phyloP scores from a whole-genome alignment of 2,113 vertebrate species.

The Onychostoma macrolepis region DNA sequence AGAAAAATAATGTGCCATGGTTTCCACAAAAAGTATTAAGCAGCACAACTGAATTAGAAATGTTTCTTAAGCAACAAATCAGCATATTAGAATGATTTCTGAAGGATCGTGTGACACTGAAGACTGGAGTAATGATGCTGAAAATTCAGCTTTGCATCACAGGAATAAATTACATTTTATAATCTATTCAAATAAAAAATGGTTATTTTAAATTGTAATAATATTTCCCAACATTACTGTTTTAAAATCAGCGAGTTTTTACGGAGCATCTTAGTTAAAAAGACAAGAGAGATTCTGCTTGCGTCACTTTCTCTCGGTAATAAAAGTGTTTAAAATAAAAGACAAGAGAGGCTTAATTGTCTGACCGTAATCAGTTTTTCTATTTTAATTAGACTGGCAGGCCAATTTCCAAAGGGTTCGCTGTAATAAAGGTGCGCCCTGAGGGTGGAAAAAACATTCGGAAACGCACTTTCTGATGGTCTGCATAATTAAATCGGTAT shows the following conservation, averaged over 20 bases:
- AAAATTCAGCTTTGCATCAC: too few relatives aligned
- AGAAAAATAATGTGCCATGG: not conserved
- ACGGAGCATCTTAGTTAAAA: not conserved
- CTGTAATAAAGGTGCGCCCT: slow-evolving; percentile 26
- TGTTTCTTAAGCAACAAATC: too few relatives aligned
- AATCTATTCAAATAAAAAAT: not conserved
- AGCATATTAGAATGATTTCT: too few relatives aligned
- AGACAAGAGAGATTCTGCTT: not conserved
- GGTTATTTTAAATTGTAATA: not conserved
- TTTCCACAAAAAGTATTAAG: not conserved
- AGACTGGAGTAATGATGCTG: too few relatives aligned
- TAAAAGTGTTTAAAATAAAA: slow-evolving; percentile 21
- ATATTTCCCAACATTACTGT: not conserved
- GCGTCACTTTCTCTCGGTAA: not conserved
- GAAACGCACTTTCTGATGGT: slow-evolving; percentile 38
- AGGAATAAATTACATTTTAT: not conserved
- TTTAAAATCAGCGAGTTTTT: not conserved
- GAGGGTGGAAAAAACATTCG: slow-evolving; percentile 22
- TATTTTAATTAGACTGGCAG: slow-evolving; percentile 55
- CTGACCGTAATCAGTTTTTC: slow-evolving; percentile 57
- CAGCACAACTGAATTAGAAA: not conserved
- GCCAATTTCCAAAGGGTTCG: slow-evolving; percentile 37
- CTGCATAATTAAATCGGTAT: slow-evolving; percentile 52
- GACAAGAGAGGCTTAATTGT: slow-evolving; percentile 48
- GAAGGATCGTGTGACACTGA: too few relatives aligned